Evolutionary conservation across 2,888 invertebrate species (phyloP), one percentile per base, ranked within the genome.

Genomic region (Mesoligia furuncula): DNA sequence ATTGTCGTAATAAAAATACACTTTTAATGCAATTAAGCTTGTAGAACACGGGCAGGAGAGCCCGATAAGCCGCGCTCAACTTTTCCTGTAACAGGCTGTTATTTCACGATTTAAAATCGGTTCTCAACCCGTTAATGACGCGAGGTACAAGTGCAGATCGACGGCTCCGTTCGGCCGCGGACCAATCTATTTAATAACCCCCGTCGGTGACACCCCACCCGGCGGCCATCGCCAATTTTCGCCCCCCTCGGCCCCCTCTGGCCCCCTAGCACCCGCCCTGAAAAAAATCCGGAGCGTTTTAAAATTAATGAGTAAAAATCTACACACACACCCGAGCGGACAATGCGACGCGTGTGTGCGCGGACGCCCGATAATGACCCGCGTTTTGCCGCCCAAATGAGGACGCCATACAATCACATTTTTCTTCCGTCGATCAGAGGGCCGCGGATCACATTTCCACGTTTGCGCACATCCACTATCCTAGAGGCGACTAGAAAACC

Each of bases 251-350:
- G 88, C 90, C 91, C 88, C 86, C 88, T 87, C 92, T 91, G 92
- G 91, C 95, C 95, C 95, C 95, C 95, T 93, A 93, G 95, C 95
- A 95, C 95, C 96, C 96, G 94, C 96, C 95, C 96, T 95, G 96
- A 96, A 97, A 96, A 97, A 97, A 97, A 97, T 97, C 96, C 97
- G 92, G 96, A 96, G 96, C 97, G 96, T 97, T 97, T 97, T 97
- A 97, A 97, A 97, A 97, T 97, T 97, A 97, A 97, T 97, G 97
- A 97, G 97, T 97, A 97, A 97, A 96, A 97, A 97, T 97, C 94
- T 95, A 97, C 97, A 96, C 96, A 96, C 96, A 96, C 97, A 95
- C 91, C 90, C 91, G 92, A 91, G 91, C 92, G 93, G 92, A 94
- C 95, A 94, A 94, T 93, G 91, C 85, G 90, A 89, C 91, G 89